Evolutionary conservation across 1,140 invertebrate species (phyloP), one percentile per base, ranked within the genome.

Genomic region (Drosophila teissieri): DNA sequence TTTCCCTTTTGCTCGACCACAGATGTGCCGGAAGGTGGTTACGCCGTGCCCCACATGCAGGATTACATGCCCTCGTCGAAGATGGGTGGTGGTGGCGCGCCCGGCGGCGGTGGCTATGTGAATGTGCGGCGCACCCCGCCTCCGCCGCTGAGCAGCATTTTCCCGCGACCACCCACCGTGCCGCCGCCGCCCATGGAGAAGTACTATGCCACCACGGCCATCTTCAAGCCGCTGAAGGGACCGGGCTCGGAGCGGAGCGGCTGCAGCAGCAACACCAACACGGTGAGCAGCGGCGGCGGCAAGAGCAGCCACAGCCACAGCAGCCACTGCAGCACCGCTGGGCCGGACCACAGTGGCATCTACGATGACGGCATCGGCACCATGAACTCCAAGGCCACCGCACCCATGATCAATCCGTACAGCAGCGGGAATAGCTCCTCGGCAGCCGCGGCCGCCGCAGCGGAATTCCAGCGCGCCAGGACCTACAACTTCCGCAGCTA

Each of bases 141-240:
- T 14, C 93, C 94, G 53, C 91, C 91, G 54, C 85, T 94, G 68
- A 93, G 95, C 84, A 94, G 94, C 86, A 94, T 95, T 89, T 93
- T 95, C 80, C 93, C 95, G 72, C 94, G 94, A 92, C 94, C 95
- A 53, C 94, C 95, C 12, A 88, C 90, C 8, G 91, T 92, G 56
- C 94, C 95, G 57, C 95, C 95, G 44, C 95, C 95, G 37, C 95
- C 95, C 31, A 95, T 95, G 60, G 95, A 96, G 91, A 95, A 95
- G 72, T 96, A 96, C 91, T 96, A 96, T 91, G 95, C 95, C 51
- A 94, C 95, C 55, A 94, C 92, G 34, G 90, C 92, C 72, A 92
- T 92, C 69, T 92, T 91, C 61, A 92, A 92, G 84, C 91, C 91
- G 62, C 82, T 92, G 64, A 92, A 92, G 65, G 86, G 85, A 7